Base-by-base conservation (phyloP, 2,113 vertebrate genomes). In the Bufo bufo region DNA sequence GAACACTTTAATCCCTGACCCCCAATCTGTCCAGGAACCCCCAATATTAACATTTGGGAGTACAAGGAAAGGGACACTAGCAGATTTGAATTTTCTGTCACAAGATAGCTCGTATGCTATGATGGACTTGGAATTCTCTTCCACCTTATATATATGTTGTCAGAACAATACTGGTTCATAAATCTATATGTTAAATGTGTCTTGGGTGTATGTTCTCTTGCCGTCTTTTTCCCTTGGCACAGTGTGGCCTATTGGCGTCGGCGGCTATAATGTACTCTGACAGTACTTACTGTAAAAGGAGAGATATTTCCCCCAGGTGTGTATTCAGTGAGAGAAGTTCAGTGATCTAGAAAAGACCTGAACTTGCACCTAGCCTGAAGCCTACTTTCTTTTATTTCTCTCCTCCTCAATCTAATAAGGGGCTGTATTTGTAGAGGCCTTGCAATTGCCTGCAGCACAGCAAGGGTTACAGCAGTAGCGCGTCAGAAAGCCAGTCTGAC, bases 401-500 rank as follows among this genome's bases (percentile, higher is more conserved):
- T 12, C 45, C 56, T 85, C 84, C 84, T 49, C 20, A 33, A 47
- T 47, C 9, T 63, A 61, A 33, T 23, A n/a, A 11, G 20, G 81
- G 23, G 5, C 47, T 19, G n/a, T 75, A 49, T 49, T 50, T 12
- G 19, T 13, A 61, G 50, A 74, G 52, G 85, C 58, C 72, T 85
- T 19, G 12, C 16, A n/a, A 19, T 17, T 74, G n/a, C 86, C 78
- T 74, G 10, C 71, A 61, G 87, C 71, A 84, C 13, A 11, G 56
- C 71, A 83, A 47, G 80, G 87, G 80, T 88, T 88, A 88, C 80
- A 56, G 61, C 77, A 17, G 49, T 58, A 87, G 75, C 23, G 85
- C 63, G n/a, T 79, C 85, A 80, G 45, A 80, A 50, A 88, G 80
- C 87, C 71, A 59, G 87, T 88, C 69, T 54, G 74, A 88, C 87